Conservation (phyloP, 1,140 invertebrate genomes). For the Akabosia matsudoensis region DNA sequence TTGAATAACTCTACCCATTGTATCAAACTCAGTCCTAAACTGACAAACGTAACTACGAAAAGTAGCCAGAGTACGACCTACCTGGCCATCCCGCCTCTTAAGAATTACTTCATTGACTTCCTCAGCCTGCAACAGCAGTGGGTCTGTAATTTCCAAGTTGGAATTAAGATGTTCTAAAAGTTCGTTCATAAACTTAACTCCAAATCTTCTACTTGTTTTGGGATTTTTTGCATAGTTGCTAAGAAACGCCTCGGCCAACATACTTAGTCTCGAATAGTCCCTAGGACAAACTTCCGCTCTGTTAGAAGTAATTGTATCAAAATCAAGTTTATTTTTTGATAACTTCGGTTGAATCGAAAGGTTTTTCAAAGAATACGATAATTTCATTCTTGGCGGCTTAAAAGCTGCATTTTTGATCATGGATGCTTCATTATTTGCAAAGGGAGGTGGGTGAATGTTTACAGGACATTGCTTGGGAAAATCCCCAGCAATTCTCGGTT, state of each 20-base stretch:
- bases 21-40: not conserved
- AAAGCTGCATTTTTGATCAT: not conserved
- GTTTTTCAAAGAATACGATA: not conserved
- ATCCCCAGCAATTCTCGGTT: not conserved
- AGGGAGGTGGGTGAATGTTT: not conserved
- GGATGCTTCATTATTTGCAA: not conserved
- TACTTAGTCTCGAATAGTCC: too few relatives aligned
- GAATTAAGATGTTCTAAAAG: not conserved
- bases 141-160: not conserved
- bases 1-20: not conserved
- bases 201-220: not conserved
- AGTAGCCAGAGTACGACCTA: not conserved
- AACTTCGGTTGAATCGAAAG: not conserved
- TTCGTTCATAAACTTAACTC: not conserved
- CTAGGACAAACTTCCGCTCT: not conserved
- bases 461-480: not conserved
- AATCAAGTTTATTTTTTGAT: not conserved
- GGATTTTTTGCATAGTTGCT: too few relatives aligned
- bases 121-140: not conserved
- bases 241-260: too few relatives aligned
- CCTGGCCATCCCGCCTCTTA: not conserved
- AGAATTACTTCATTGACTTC: not conserved
- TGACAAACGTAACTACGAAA: not conserved
- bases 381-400: not conserved
- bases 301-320: not conserved